Conservation (phyloP, 2,797 vertebrate genomes). For the Semaprochilodus insignis region DNA sequence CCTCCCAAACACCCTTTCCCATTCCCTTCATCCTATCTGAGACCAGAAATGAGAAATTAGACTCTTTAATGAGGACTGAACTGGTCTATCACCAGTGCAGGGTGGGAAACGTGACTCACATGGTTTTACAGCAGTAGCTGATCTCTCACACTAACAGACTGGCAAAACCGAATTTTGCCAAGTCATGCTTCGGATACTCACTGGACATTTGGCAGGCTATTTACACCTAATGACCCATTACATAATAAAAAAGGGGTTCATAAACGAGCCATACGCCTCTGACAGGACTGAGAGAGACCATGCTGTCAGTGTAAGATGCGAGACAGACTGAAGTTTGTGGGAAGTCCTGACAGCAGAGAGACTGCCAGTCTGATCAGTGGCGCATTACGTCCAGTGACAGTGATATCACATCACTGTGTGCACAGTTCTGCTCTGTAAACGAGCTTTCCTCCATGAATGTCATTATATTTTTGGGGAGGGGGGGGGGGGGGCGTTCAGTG, state of each 20-base stretch:
- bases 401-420: background rate
- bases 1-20: background rate
- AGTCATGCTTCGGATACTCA: slow-evolving; percentile 7
- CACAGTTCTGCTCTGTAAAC: background rate
- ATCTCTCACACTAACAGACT: background rate
- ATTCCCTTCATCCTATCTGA: background rate
- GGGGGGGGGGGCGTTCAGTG: too few relatives aligned
- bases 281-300: background rate
- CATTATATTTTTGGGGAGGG: background rate
- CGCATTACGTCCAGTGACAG: too few relatives aligned
- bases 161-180: background rate
- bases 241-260: background rate
- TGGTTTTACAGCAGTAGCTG: background rate
- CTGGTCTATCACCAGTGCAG: background rate
- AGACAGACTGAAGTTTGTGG: too few relatives aligned
- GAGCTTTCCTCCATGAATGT: background rate
- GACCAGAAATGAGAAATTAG: background rate
- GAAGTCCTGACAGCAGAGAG: too few relatives aligned
- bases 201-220: background rate
- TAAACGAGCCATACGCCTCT: background rate
- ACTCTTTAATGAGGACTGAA: background rate
- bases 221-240: background rate
- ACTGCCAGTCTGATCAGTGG: too few relatives aligned
- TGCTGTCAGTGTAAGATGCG: too few relatives aligned
- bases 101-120: background rate